These are phyloP conservation scores for Lordiphosa andalusiaca DNA, from an alignment of 2,888 invertebrate genomes.

Conservation along the genomic window DNA sequence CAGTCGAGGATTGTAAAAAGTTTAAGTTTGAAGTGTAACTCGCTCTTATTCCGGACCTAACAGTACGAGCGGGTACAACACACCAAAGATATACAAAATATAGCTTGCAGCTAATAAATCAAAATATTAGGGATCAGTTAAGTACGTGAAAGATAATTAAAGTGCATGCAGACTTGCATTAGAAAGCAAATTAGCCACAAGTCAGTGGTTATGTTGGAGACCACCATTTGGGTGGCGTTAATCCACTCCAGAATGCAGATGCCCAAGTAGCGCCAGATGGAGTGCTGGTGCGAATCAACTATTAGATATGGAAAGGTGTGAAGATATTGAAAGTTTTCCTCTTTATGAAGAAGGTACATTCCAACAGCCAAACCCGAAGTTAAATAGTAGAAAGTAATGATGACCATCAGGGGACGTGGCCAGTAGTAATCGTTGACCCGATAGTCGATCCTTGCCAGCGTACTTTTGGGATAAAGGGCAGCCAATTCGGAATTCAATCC, in stretches of 20 bases:
- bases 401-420: conserved; percentile 19
- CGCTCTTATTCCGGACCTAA: too few relatives aligned
- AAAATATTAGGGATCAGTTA: background rate
- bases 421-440: conserved; percentile 40
- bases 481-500: conserved; percentile 28
- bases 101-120: too few relatives aligned
- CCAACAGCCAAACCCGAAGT: conserved; percentile 19
- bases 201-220: conserved; percentile 46
- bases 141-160: conserved; percentile 51
- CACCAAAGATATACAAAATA: too few relatives aligned
- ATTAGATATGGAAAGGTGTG: conserved; percentile 38
- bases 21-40: too few relatives aligned
- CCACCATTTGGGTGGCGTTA: conserved; percentile 39
- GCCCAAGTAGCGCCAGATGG: conserved; percentile 32
- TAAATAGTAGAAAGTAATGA: conserved; percentile 37
- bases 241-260: conserved; percentile 44
- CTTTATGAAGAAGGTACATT: conserved; percentile 5
- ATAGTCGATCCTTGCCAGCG: conserved; percentile 16
- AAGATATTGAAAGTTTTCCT: conserved; percentile 19
- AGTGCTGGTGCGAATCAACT: conserved; percentile 21
- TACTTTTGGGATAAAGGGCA: conserved; percentile 27
- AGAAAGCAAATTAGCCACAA: conserved; percentile 57
- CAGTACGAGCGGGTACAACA: too few relatives aligned
- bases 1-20: too few relatives aligned
- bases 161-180: conserved; percentile 70